A percentile compares a stretch with the other conserved stretches of the same genome.
These are phyloP conservation scores for Xiphorhynchus erythropygius DNA, from an alignment of 2,797 vertebrate species.

Conservation along the genomic window DNA sequence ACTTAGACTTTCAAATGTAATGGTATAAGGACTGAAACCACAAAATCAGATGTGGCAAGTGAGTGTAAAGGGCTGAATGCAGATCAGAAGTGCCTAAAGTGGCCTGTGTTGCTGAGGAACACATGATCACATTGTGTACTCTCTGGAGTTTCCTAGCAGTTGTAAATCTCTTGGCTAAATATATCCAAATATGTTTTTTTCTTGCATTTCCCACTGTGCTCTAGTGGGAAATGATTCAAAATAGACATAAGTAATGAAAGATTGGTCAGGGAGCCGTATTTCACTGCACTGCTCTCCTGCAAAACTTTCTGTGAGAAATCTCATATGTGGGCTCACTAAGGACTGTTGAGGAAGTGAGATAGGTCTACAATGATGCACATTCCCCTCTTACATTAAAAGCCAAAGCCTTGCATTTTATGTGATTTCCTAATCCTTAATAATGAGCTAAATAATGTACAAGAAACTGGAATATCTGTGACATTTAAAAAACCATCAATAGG, in stretches of 20 bases:
- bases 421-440: background rate
- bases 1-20: background rate
- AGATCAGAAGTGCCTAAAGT: background rate
- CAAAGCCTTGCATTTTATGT: background rate
- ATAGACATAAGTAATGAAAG: background rate
- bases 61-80: background rate
- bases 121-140: background rate
- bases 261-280: background rate
- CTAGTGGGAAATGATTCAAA: background rate
- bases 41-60: background rate
- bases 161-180: background rate
- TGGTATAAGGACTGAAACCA: background rate
- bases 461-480: background rate
- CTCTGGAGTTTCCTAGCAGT: background rate
- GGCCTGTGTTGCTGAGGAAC: background rate
- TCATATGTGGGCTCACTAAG: background rate
- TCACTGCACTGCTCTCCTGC: background rate
- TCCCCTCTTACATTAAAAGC: background rate
- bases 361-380: background rate
- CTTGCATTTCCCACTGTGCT: background rate
- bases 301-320: background rate
- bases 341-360: background rate
- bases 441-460: background rate
- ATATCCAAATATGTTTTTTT: background rate
- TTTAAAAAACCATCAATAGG: background rate